Percentiles rank a stretch among this genome's conserved stretches.
Evolutionary conservation across 1,140 invertebrate species (phyloP).

Genomic region (Drosophila neocordata): DNA sequence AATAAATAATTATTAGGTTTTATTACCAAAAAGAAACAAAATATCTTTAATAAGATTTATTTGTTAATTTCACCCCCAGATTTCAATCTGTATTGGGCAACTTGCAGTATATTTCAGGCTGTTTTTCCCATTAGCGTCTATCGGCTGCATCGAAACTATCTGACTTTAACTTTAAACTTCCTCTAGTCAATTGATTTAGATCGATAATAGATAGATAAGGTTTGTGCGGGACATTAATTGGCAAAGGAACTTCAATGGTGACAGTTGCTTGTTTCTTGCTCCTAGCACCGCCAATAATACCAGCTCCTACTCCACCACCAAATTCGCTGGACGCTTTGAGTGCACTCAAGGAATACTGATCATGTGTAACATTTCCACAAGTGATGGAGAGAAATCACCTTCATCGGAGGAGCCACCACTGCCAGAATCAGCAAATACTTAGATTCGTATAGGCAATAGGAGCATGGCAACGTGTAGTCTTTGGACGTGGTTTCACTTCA

Average conservation of each 20-base stretch:
- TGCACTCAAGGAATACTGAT: constrained; percentile 69
- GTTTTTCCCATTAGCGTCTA: constrained; percentile 39
- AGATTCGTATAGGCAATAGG: constrained; percentile 85
- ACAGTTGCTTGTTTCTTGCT: constrained; percentile 44
- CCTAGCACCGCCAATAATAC: not conserved
- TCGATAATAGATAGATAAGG: constrained; percentile 88
- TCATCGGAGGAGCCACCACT: constrained; percentile 82
- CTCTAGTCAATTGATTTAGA: constrained; percentile 87
- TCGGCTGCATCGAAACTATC: constrained; percentile 67
- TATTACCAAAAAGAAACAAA: too few species aligned
- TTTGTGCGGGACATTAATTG: constrained; percentile 83
- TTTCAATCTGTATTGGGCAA: too few species aligned
- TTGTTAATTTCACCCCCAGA: too few species aligned
- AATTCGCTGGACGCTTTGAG: constrained; percentile 75
- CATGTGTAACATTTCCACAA: constrained; percentile 47
- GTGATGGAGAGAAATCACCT: constrained; percentile 71
- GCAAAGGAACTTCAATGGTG: constrained; percentile 60
- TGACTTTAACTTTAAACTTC: constrained; percentile 83
- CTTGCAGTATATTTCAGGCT: too few species aligned
- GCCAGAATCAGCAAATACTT: constrained; percentile 84
- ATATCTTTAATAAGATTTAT: too few species aligned
- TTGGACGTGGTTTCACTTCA: constrained; percentile 84
- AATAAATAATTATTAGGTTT: too few species aligned
- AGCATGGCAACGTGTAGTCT: constrained; percentile 85
- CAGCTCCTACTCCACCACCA: constrained; percentile 9